Evolutionary conservation across 2,888 invertebrate species (phyloP).

Genomic region (Nowickia ferox): DNA sequence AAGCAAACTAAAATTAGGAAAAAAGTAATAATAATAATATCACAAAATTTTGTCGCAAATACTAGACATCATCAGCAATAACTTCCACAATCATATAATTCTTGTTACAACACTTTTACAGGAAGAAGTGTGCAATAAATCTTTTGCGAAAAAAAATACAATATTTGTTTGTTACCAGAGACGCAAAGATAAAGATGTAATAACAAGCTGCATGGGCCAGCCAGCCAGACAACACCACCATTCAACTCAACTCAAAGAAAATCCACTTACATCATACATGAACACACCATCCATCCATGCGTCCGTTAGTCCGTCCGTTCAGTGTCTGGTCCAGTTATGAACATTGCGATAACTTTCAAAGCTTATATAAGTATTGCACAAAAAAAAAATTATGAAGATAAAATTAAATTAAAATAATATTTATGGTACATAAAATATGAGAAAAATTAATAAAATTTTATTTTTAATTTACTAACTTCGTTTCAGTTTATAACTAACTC

Average conservation of each 20-base stretch:
- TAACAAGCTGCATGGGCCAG: conserved; percentile 38
- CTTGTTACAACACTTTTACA: conserved; percentile 34
- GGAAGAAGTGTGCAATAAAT: conserved; percentile 73
- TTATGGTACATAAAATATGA: conserved; percentile 8
- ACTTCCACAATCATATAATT: background rate
- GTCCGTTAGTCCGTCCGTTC: background rate
- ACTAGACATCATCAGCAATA: background rate
- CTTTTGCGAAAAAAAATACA: conserved; percentile 51
- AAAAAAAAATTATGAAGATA: conserved; percentile 15
- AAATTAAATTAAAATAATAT: conserved; percentile 55
- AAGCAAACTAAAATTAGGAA: no score
- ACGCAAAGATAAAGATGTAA: conserved; percentile 45
- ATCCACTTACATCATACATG: conserved; percentile 33
- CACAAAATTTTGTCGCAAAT: background rate
- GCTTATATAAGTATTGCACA: background rate
- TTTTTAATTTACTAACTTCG: conserved; percentile 36
- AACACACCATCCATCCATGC: background rate
- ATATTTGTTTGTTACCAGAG: conserved; percentile 40
- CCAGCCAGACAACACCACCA: background rate
- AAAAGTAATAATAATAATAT: no score
- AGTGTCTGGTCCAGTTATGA: conserved; percentile 55
- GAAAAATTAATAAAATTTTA: conserved; percentile 40
- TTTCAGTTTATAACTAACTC: conserved; percentile 13
- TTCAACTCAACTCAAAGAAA: conserved; percentile 22
- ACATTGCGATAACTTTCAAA: conserved; percentile 37